phyloP scores from a whole-genome alignment of 1,140 invertebrate species.

The Saccostrea echinata region DNA sequence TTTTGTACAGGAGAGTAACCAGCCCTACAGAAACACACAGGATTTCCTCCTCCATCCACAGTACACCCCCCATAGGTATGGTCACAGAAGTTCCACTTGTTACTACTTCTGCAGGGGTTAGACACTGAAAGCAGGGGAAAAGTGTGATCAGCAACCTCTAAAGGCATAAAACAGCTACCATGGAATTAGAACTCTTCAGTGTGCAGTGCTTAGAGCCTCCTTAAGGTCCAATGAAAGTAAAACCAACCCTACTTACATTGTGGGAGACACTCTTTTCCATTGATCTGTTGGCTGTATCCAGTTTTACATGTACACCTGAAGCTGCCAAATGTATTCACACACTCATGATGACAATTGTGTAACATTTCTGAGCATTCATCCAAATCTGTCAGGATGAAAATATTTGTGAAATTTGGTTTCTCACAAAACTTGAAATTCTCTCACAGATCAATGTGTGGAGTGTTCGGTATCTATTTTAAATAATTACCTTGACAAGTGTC shows the following conservation, averaged over 20 bases:
- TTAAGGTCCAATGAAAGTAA: no score
- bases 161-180: no score
- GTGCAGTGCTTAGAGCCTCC: no score
- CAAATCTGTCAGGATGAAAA: background rate
- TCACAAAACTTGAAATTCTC: no score
- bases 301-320: background rate
- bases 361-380: background rate
- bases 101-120: background rate
- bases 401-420: no score
- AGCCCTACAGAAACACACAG: constrained; percentile 4
- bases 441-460: no score
- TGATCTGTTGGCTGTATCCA: background rate
- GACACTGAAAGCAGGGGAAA: background rate
- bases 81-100: constrained; percentile 10
- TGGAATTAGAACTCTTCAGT: no score
- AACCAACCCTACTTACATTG: background rate
- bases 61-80: constrained; percentile 17
- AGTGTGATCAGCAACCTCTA: background rate
- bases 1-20: constrained; percentile 4
- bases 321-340: constrained; percentile 17
- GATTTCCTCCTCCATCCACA: background rate
- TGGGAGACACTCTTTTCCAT: background rate
- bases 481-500: background rate
- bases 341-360: constrained; percentile 12
- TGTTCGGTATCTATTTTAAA: background rate